Evolutionary conservation across 2,113 vertebrate genomes (phyloP).

Genomic region (Leptobrachium ailaonicum): DNA sequence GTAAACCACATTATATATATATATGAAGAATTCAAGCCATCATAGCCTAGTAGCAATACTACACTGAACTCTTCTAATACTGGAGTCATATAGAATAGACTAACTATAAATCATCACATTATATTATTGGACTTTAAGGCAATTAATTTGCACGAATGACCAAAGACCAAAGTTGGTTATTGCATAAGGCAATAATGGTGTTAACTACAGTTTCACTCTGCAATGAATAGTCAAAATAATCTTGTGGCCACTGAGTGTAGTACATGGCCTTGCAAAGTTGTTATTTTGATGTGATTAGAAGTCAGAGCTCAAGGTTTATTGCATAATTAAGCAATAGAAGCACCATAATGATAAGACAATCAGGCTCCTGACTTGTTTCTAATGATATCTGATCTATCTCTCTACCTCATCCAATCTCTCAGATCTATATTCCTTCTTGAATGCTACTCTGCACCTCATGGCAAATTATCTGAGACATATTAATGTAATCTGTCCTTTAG

Average conservation of each 20-base stretch:
- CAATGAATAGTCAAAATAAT: neutral
- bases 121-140: neutral
- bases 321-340: constrained; percentile 29
- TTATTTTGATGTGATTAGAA: constrained; percentile 21
- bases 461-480: too few species aligned
- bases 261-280: constrained; percentile 34
- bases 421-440: neutral
- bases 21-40: too few species aligned
- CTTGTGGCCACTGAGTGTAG: constrained; percentile 1
- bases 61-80: too few species aligned
- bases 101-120: too few species aligned
- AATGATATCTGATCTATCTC: constrained; percentile 19
- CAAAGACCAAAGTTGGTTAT: too few species aligned
- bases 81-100: too few species aligned
- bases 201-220: neutral
- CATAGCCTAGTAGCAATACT: too few species aligned
- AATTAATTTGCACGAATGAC: neutral
- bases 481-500: too few species aligned
- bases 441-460: neutral
- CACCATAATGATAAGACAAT: constrained; percentile 38
- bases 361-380: constrained; percentile 36
- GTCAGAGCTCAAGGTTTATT: constrained; percentile 46
- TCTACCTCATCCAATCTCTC: neutral
- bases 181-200: neutral
- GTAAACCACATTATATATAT: too few species aligned